phyloP scores from a whole-genome alignment of 2,888 invertebrate genomes.

The Luperina nickerlii region DNA sequence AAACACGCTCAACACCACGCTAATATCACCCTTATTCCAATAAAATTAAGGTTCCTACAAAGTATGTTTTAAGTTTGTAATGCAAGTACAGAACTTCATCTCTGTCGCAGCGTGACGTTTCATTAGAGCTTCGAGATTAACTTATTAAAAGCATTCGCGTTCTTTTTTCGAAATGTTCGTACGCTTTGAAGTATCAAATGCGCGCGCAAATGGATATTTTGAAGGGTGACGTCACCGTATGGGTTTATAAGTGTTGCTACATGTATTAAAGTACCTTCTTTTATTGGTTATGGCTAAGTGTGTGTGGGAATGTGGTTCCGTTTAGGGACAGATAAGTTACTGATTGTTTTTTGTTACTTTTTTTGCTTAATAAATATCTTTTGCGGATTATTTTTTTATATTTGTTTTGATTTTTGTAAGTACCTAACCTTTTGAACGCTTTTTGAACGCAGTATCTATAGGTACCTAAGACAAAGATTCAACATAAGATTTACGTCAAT shows the following conservation, averaged over 20 bases:
- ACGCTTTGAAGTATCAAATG: slow-evolving; percentile 65
- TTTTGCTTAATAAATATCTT: slow-evolving; percentile 13
- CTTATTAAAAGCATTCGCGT: slow-evolving; percentile 79
- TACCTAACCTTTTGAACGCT: background rate
- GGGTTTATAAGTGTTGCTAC: slow-evolving; percentile 44
- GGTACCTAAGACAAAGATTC: background rate
- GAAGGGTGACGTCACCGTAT: slow-evolving; percentile 57
- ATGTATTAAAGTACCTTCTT: slow-evolving; percentile 33
- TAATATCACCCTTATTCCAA: slow-evolving; percentile 34
- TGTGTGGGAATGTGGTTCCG: slow-evolving; percentile 58
- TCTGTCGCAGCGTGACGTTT: slow-evolving; percentile 82
- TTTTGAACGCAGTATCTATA: slow-evolving; percentile 2
- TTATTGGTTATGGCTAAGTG: slow-evolving; percentile 49
- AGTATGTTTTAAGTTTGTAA: slow-evolving; percentile 49
- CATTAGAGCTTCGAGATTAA: slow-evolving; percentile 84
- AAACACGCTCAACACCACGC: slow-evolving; percentile 8
- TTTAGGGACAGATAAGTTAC: slow-evolving; percentile 59
- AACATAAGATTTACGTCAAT: background rate
- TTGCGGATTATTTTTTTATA: slow-evolving; percentile 23
- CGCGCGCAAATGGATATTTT: slow-evolving; percentile 55
- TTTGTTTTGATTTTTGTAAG: slow-evolving; percentile 15
- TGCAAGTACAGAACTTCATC: slow-evolving; percentile 67
- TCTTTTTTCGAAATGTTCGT: slow-evolving; percentile 64
- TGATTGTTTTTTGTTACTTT: slow-evolving; percentile 29
- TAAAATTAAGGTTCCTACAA: background rate